Percentiles rank a stretch among this genome's conserved stretches.
Evolutionary conservation across 2,797 vertebrate genomes (phyloP).

Genomic region (Gephyroberyx darwinii): DNA sequence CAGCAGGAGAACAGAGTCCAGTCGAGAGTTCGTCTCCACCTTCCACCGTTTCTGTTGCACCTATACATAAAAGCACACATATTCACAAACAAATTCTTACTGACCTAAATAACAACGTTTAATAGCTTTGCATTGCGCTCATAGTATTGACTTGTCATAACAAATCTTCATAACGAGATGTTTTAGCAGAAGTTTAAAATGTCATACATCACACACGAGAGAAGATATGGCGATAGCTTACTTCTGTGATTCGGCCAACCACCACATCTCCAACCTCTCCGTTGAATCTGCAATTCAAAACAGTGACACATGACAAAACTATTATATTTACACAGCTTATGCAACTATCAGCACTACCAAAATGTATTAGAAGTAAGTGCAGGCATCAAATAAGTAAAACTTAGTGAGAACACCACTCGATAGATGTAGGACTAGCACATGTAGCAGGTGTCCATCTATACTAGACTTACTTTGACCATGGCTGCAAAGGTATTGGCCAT

Average conservation of each 20-base stretch:
- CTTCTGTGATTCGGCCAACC: conserved; percentile 96
- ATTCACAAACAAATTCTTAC: background rate
- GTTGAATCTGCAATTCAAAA: conserved; percentile 85
- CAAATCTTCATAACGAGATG: background rate
- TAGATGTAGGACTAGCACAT: background rate
- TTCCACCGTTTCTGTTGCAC: conserved; percentile 99
- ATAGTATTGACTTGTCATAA: background rate
- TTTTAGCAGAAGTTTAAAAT: background rate
- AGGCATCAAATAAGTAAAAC: background rate
- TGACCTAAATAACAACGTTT: background rate
- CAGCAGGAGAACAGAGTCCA: conserved; percentile 93
- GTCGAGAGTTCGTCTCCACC: conserved; percentile 93
- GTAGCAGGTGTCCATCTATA: background rate
- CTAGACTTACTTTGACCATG: background rate
- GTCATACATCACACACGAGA: background rate
- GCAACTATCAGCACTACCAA: background rate
- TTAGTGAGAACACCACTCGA: background rate
- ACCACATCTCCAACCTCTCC: conserved; percentile 99
- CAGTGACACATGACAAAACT: background rate
- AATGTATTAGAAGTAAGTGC: background rate
- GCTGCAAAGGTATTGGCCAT: background rate
- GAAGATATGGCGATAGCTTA: conserved; percentile 49
- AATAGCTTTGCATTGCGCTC: background rate
- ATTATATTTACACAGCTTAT: background rate
- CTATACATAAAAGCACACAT: conserved; percentile 67